A percentile compares a stretch with the other conserved stretches of the same genome.
These are phyloP conservation scores for Phoenicopterus ruber DNA, from an alignment of 2,113 vertebrate genomes.

Conservation along the genomic window DNA sequence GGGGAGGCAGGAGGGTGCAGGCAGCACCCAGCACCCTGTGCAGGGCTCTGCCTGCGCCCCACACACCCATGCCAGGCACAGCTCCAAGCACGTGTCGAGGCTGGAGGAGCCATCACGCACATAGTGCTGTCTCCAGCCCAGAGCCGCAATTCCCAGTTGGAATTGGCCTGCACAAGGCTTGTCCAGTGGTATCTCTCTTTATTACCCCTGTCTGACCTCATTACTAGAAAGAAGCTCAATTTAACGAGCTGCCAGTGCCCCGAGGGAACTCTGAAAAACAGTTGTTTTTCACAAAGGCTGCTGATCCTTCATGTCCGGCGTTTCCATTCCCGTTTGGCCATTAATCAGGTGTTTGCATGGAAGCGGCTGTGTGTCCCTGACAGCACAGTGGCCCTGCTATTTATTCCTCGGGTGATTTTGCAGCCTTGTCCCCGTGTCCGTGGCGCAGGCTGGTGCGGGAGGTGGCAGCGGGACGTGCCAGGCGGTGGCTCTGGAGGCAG, in stretches of 20 bases:
- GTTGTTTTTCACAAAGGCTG: conserved; percentile 51
- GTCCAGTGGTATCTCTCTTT: conserved; percentile 55
- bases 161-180: neutral
- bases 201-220: conserved; percentile 69
- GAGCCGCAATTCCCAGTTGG: neutral
- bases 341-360: conserved; percentile 10
- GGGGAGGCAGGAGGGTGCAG: neutral
- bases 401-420: neutral
- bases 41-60: neutral
- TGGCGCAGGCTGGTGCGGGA: neutral
- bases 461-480: neutral
- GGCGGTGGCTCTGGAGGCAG: neutral
- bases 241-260: conserved; percentile 44
- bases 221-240: conserved; percentile 45
- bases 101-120: neutral
- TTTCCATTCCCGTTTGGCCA: neutral
- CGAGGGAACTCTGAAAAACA: conserved; percentile 32
- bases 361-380: neutral
- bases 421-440: neutral
- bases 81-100: fast-evolving
- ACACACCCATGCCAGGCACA: neutral
- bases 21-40: neutral
- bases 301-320: conserved; percentile 23
- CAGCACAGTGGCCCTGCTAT: neutral
- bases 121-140: neutral